phyloP scores from a whole-genome alignment of 2,888 invertebrate genomes.

The Coenonympha glycerion region DNA sequence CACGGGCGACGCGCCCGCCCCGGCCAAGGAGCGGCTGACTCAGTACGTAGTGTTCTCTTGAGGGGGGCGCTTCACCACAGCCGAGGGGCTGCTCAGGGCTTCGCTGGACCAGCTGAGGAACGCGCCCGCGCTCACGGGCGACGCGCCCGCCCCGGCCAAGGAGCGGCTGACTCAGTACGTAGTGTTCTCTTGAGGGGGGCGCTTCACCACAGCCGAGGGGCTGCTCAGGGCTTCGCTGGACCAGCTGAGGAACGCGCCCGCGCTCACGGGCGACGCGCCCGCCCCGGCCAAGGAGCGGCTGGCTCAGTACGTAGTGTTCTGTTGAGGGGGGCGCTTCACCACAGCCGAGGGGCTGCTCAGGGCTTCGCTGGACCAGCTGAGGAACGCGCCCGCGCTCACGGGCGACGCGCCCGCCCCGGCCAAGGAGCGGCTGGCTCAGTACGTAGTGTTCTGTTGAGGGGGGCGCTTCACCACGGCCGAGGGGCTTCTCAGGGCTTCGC shows the following conservation, averaged over 20 bases:
- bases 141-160: constrained; percentile 66
- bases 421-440: constrained; percentile 66
- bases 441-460: constrained; percentile 10
- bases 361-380: constrained; percentile 85
- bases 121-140: constrained; percentile 81
- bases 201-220: constrained; percentile 97
- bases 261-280: constrained; percentile 82
- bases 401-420: constrained; percentile 78
- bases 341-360: constrained; percentile 87
- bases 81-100: constrained; percentile 87
- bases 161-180: constrained; percentile 67
- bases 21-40: constrained; percentile 62
- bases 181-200: constrained; percentile 78
- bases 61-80: constrained; percentile 96
- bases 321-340: too few species aligned
- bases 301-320: constrained; percentile 39
- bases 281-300: constrained; percentile 60
- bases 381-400: constrained; percentile 78
- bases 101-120: constrained; percentile 83
- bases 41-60: constrained; percentile 33
- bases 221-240: constrained; percentile 80
- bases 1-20: constrained; percentile 79
- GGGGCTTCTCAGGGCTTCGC: constrained; percentile 82
- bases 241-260: constrained; percentile 81
- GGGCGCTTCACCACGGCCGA: constrained; percentile 88